Evolutionary conservation across 2,797 vertebrate genomes (phyloP), one percentile per base, ranked within the genome.

Genomic region (Lutjanus campechanus): DNA sequence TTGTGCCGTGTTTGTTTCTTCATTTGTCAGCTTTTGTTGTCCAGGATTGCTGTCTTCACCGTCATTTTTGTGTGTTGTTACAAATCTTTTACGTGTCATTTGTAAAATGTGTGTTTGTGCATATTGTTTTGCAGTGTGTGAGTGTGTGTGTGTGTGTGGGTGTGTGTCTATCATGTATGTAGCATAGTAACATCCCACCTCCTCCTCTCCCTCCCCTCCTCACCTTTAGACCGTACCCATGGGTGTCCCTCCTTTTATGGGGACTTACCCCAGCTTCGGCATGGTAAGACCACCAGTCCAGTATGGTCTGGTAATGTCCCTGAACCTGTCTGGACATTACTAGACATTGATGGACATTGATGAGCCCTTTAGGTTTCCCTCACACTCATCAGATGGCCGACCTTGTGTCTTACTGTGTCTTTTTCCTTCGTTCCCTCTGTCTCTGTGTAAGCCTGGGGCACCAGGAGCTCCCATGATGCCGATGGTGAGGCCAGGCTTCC

Each of bases 391-490:
- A 69, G 16, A 56, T 40, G 11, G 20, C 8, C 25, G 13, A 78
- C 47, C 69, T 25, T 70, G 55, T 66, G 46, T 89, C 63, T 92
- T 19, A 93, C 58, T 74, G 29, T 82, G 12, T 79, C 17, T 83
- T 71, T 85, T 65, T 72, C 47, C n/a, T 59, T 78, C 47, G 71
- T 20, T 90, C 51, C 76, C 20, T 88, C 53, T 87, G 29, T 88
- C 46, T 85, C 68, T 71, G 73, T 88, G 82, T 29, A 92, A 99
- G 98, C 89, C 96, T 1, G 96, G 97, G 16, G 92, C 96, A 58
- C 96, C 96, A 36, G 97, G 97, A 11, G 96, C 96, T 79, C 95
- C 97, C 82, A 98, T 98, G 97, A 98, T 99, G 97, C 95, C 97
- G 8, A 97, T 98, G 97, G 97, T 96, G 95, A 97, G 97, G 91